phyloP scores from a whole-genome alignment of 2,888 invertebrate genomes.

The Agonum fuliginosum region DNA sequence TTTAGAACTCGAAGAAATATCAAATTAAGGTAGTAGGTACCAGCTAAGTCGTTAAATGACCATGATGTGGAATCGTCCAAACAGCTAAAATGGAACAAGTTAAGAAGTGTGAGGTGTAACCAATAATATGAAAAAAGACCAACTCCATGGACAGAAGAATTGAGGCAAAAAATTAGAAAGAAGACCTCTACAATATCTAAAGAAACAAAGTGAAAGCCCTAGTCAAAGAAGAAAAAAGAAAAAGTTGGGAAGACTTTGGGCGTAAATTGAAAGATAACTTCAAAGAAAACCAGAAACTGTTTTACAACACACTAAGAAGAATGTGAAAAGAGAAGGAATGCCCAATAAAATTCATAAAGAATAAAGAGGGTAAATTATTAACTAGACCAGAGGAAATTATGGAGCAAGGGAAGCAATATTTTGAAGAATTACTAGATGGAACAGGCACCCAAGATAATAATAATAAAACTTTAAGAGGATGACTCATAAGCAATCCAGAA shows the following conservation, averaged over 20 bases:
- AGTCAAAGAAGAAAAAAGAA: background rate
- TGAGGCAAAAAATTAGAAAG: no score
- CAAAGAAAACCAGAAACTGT: background rate
- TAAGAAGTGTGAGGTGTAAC: no score
- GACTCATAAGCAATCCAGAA: background rate
- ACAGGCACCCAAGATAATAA: background rate
- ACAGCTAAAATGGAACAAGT: no score
- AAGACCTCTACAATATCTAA: no score
- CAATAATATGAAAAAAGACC: no score
- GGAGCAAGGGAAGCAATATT: background rate
- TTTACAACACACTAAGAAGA: background rate
- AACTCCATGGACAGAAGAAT: no score
- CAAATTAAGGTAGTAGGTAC: no score
- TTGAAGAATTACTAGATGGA: background rate
- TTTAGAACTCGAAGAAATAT: no score
- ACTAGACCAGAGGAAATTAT: background rate
- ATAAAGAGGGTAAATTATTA: background rate
- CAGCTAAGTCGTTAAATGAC: no score
- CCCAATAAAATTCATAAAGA: background rate
- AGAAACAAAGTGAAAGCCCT: constrained; percentile 56
- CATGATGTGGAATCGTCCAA: no score
- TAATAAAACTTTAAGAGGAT: background rate
- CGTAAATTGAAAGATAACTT: background rate
- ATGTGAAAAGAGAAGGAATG: background rate
- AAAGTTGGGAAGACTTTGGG: background rate